A percentile compares a stretch with the other conserved stretches of the same genome.
Conservation (phyloP, 2,888 invertebrate species). For the Diachrysia chrysitis region DNA sequence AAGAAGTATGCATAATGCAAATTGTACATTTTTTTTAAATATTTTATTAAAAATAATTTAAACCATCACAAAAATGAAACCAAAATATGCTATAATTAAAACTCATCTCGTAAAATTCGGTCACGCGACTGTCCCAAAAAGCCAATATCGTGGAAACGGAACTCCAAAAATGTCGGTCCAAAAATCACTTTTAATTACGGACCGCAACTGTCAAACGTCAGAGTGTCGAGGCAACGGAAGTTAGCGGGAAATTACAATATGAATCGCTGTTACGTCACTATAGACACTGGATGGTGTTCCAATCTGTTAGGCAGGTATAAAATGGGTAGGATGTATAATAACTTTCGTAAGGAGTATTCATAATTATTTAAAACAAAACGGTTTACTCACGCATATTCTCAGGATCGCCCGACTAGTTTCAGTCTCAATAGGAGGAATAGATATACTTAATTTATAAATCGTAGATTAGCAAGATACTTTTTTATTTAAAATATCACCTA, state of each 20-base stretch:
- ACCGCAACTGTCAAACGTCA: constrained; percentile 66
- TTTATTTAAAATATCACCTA: no score
- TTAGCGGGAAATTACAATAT: constrained; percentile 70
- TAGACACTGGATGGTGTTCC: constrained; percentile 43
- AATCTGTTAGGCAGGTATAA: neutral
- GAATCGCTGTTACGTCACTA: constrained; percentile 32
- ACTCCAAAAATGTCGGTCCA: constrained; percentile 50
- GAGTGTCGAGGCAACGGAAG: constrained; percentile 48
- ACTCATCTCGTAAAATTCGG: constrained; percentile 5
- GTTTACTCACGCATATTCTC: no score
- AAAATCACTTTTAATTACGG: constrained; percentile 71
- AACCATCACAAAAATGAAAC: neutral
- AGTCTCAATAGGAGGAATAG: no score
- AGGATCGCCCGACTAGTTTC: no score
- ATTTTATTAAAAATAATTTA: no score
- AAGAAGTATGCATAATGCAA: no score
- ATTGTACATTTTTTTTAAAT: no score
- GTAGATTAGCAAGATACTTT: no score
- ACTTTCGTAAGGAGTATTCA: no score
- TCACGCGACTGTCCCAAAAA: constrained; percentile 30
- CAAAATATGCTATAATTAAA: neutral
- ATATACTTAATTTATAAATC: no score
- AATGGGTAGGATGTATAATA: neutral
- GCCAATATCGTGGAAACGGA: constrained; percentile 39
- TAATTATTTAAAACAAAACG: no score